These are phyloP conservation scores for Aphelenchoides avenae DNA, from an alignment of 1,140 invertebrate genomes.

Conservation along the genomic window DNA sequence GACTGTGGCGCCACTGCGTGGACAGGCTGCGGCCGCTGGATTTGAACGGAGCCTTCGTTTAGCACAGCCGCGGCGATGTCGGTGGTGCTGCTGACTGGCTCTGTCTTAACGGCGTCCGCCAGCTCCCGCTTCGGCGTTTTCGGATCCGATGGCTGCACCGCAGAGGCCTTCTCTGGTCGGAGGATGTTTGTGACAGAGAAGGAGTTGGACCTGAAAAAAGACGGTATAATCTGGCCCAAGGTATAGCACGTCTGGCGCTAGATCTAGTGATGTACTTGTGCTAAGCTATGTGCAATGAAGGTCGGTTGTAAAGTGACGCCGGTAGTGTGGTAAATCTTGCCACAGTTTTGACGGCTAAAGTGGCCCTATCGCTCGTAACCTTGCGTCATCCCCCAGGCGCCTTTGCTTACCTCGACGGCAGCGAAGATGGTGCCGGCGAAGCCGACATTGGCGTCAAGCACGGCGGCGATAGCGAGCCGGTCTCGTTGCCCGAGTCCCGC, in stretches of 20 bases:
- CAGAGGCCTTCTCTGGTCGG: constrained; percentile 4
- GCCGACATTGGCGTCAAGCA: constrained; percentile 6
- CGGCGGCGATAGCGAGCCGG: constrained; percentile 1
- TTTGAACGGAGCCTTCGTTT: background rate
- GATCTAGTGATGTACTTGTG: no score
- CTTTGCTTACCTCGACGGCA: constrained; percentile 8
- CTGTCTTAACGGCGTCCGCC: background rate
- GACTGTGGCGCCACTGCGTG: background rate
- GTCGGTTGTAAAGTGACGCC: no score
- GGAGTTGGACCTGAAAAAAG: constrained; percentile 13
- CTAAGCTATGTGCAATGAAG: no score
- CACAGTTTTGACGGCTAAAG: no score
- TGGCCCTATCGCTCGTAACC: no score
- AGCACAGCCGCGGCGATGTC: background rate
- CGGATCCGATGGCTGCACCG: background rate
- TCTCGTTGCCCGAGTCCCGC: constrained; percentile 12
- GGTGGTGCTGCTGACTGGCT: background rate
- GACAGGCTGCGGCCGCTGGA: background rate
- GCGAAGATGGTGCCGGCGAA: constrained; percentile 1
- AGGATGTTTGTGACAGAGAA: constrained; percentile 10
- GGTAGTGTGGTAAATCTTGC: no score
- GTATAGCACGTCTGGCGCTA: no score
- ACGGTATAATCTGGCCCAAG: background rate
- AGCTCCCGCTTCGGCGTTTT: background rate
- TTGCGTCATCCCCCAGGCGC: no score